Evolutionary conservation across 2,797 vertebrate genomes (phyloP).

Genomic region (Masticophis lateralis): DNA sequence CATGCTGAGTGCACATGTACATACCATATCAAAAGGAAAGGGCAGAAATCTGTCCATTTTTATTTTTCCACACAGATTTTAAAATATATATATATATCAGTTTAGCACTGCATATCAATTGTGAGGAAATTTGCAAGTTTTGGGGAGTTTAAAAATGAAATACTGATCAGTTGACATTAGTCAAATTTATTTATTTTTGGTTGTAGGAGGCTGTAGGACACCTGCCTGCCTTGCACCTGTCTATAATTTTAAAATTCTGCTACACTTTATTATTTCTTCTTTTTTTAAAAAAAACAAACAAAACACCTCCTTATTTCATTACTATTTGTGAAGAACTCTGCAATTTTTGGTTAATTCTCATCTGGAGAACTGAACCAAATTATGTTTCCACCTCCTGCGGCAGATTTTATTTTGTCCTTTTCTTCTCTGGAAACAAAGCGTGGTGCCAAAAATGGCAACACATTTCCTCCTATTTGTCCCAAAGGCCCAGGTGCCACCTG

Average conservation of each 20-base stretch:
- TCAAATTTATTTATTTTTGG: background rate
- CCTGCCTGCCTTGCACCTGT: background rate
- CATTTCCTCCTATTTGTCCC: constrained; percentile 88
- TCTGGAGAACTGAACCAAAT: background rate
- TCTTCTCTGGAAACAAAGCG: constrained; percentile 85
- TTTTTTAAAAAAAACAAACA: background rate
- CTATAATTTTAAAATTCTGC: background rate
- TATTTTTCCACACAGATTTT: background rate
- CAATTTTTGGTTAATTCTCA: background rate
- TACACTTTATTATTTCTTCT: background rate
- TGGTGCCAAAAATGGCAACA: constrained; percentile 89
- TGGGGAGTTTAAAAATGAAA: background rate
- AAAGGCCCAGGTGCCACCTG: constrained; percentile 88
- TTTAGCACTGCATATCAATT: background rate
- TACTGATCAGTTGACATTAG: background rate
- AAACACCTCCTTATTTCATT: background rate
- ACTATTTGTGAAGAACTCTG: background rate
- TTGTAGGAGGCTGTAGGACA: background rate
- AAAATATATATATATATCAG: background rate
- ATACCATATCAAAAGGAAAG: background rate
- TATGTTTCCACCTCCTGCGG: background rate
- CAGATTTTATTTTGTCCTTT: background rate
- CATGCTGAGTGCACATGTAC: constrained; percentile 64
- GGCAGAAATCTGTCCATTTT: background rate
- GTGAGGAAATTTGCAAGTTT: background rate